Evolutionary conservation across 2,888 invertebrate species (phyloP).

Genomic region (Clunio marinus): DNA sequence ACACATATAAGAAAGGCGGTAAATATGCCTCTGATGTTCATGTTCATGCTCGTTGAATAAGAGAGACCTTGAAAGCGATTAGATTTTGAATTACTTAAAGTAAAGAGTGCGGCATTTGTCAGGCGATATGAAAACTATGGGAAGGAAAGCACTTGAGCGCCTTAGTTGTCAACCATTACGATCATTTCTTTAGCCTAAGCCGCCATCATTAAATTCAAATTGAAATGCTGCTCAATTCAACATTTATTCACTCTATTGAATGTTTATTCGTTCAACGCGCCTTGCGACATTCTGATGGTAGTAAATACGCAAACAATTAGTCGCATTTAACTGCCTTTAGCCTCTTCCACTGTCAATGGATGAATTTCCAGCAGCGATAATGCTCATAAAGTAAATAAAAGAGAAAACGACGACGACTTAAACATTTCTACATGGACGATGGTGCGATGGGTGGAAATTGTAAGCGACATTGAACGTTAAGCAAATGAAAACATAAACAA

Average conservation of each 20-base stretch:
- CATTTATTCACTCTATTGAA: neutral
- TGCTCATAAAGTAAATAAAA: neutral
- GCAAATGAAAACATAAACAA: constrained; percentile 3
- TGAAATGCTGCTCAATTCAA: constrained; percentile 4
- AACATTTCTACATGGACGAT: neutral
- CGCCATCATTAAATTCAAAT: constrained; percentile 37
- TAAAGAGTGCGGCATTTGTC: too few species aligned
- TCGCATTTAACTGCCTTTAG: constrained; percentile 30
- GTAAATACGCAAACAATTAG: constrained; percentile 39
- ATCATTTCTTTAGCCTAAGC: constrained; percentile 19
- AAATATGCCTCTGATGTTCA: neutral
- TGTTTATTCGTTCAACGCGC: neutral
- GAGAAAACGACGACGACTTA: neutral
- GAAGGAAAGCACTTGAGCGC: neutral
- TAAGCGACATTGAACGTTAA: neutral
- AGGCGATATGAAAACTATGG: neutral
- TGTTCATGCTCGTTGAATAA: too few species aligned
- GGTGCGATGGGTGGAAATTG: neutral
- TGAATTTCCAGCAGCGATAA: constrained; percentile 1
- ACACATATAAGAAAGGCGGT: neutral
- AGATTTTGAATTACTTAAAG: neutral
- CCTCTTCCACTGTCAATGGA: neutral
- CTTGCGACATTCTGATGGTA: constrained; percentile 1
- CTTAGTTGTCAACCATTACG: constrained; percentile 25
- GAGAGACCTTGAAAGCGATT: neutral